These are phyloP conservation scores for Dasysyrphus tricinctus DNA, from an alignment of 2,888 invertebrate genomes.

Conservation along the genomic window DNA sequence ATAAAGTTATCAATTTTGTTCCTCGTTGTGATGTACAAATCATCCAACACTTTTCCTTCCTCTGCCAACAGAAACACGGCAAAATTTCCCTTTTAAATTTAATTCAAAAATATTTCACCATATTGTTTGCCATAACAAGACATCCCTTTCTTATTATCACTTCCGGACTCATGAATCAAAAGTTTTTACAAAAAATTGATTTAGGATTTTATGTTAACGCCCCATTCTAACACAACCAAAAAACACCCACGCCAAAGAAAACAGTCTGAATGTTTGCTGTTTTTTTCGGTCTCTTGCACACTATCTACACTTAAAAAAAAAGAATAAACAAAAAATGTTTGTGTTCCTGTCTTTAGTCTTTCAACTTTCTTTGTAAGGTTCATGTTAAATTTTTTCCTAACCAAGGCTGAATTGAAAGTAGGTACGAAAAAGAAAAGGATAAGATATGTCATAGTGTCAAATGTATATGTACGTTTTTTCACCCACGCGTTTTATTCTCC, in stretches of 20 bases:
- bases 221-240: neutral
- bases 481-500: conserved; percentile 50
- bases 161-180: neutral
- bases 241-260: neutral
- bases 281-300: conserved; percentile 2
- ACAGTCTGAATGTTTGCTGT: neutral
- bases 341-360: conserved; percentile 12
- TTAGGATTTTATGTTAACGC: neutral
- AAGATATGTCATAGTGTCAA: conserved; percentile 61
- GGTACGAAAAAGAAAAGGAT: conserved; percentile 37
- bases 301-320: neutral
- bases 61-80: too few relatives aligned
- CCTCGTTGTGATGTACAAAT: too few relatives aligned
- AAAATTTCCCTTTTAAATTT: neutral
- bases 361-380: neutral
- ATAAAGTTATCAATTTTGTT: too few relatives aligned
- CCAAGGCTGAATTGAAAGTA: neutral
- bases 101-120: neutral
- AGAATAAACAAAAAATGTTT: neutral
- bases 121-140: neutral
- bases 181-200: neutral
- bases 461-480: neutral
- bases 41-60: too few relatives aligned
- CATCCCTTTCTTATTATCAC: neutral
- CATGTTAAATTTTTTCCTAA: neutral